Evolutionary conservation across 1,140 invertebrate genomes (phyloP).

Genomic region (Drosophila littoralis): DNA sequence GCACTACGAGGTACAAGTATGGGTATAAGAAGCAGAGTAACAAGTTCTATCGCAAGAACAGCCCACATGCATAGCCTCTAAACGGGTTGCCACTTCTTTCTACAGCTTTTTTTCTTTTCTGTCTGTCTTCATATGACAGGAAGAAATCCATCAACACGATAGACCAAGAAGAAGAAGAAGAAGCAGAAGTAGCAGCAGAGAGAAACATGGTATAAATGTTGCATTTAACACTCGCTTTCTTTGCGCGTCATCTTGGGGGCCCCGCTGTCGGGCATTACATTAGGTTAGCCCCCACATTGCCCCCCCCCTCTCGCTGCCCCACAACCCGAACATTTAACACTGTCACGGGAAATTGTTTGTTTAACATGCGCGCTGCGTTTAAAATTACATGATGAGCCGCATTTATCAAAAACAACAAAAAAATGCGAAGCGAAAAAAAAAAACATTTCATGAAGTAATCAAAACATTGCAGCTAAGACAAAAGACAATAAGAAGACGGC

Average conservation of each 20-base stretch:
- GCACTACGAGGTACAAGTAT: constrained; percentile 16
- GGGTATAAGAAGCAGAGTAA: constrained; percentile 9
- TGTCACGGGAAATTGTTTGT: constrained; percentile 82
- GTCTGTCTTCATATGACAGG: constrained; percentile 58
- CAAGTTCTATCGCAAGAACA: constrained; percentile 43
- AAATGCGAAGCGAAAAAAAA: constrained; percentile 10
- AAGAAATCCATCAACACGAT: constrained; percentile 78
- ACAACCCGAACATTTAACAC: constrained; percentile 64
- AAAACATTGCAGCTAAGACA: constrained; percentile 34
- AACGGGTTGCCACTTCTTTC: constrained; percentile 52
- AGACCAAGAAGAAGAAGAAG: constrained; percentile 4
- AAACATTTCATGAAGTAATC: constrained; percentile 36
- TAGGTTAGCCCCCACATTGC: constrained; percentile 21
- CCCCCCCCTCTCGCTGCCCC: neutral
- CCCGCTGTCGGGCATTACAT: constrained; percentile 42
- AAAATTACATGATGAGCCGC: constrained; percentile 81
- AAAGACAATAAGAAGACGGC: constrained; percentile 1
- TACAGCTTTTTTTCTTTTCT: constrained; percentile 42
- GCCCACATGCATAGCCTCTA: constrained; percentile 42
- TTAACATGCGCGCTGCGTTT: constrained; percentile 80
- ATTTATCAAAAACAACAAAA: constrained; percentile 67
- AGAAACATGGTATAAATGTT: constrained; percentile 68
- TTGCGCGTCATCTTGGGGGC: constrained; percentile 65
- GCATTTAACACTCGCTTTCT: constrained; percentile 81
- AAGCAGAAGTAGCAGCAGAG: neutral